Evolutionary conservation across 2,797 vertebrate species (phyloP).

Genomic region (Neosilurus mollespiculum): DNA sequence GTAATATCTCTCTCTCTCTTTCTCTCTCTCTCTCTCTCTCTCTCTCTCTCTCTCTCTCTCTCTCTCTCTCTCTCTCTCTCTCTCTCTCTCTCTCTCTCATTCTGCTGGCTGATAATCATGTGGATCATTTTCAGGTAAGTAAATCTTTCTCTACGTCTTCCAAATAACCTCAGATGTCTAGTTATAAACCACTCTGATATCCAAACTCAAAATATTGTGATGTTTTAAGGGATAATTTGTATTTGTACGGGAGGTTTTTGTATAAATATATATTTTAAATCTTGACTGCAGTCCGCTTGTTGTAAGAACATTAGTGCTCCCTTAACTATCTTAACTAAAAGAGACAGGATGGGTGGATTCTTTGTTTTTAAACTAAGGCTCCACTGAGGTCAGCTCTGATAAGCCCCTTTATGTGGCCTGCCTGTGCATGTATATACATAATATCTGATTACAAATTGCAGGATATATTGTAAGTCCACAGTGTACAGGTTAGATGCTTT

Average conservation of each 20-base stretch:
- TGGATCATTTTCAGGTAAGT: conserved; percentile 68
- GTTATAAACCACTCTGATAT: background rate
- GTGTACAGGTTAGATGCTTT: background rate
- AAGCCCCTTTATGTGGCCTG: conserved; percentile 1
- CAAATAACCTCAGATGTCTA: conserved; percentile 48
- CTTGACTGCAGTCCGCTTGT: background rate
- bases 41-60: too few relatives aligned
- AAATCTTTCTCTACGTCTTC: conserved; percentile 30
- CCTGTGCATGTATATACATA: background rate
- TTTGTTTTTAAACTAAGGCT: background rate
- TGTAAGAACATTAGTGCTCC: background rate
- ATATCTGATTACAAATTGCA: conserved; percentile 10
- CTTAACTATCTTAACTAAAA: conserved; percentile 32
- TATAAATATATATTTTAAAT: background rate
- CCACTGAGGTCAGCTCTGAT: conserved; percentile 2
- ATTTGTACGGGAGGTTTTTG: background rate
- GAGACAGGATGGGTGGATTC: background rate
- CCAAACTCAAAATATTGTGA: background rate
- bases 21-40: too few relatives aligned
- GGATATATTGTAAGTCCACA: background rate
- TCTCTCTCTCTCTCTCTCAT: background rate
- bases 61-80: background rate
- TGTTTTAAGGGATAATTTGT: background rate
- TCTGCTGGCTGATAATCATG: conserved; percentile 1
- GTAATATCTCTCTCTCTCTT: conserved; percentile 35